Base-by-base conservation (phyloP, 2,113 vertebrate species). In the Eonycteris spelaea region DNA sequence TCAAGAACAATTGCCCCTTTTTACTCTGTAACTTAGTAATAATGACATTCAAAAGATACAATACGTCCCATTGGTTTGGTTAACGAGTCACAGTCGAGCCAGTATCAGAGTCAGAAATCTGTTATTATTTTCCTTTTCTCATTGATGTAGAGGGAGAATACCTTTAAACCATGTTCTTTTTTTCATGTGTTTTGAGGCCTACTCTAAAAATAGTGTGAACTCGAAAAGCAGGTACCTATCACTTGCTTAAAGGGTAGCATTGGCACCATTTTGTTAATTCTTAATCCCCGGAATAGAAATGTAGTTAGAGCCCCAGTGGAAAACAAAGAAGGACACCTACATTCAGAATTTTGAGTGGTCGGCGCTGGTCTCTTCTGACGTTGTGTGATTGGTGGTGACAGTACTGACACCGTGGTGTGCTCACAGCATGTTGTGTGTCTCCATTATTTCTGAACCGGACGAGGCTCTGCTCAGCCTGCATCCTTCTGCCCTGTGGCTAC, bases 371-470 rank as follows among this genome's bases (percentile, higher is more conserved):
- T 35, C 26, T 59, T 15, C 35, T 59, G 51, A 75, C 7, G 8
- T 3, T 3, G 3, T 1, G 14, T 0, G 0, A 2, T 16, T 8
- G 0, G 5, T 22, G 4, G 51, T 9, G 10, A 1, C 2, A 3
- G 28, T 5, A 2, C 9, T 30, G 45, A 3, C 33, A 1, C 2
- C 6, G 0, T 0, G 7, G n/a, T 61, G 33, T 3, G 0, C 15
- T 14, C 79, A 2, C 30, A 19, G 70, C 12, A 0, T 0, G 21
- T 0, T 9, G 38, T 2, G 0, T 75, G 51, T 10, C 35, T 57
- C 35, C 6, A 0, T 13, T 43, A 43, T 18, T 1, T 0, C 30
- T 1, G 14, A 18, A 5, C 43, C 40, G 18, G 35, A 3, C 0
- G 0, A 53, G 9, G 9, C 2, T 53, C 3, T 43, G 0, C 1